A percentile compares a stretch with the other conserved stretches of the same genome.
Evolutionary conservation across 2,113 vertebrate genomes (phyloP).

Genomic region (Lasiurus cinereus): DNA sequence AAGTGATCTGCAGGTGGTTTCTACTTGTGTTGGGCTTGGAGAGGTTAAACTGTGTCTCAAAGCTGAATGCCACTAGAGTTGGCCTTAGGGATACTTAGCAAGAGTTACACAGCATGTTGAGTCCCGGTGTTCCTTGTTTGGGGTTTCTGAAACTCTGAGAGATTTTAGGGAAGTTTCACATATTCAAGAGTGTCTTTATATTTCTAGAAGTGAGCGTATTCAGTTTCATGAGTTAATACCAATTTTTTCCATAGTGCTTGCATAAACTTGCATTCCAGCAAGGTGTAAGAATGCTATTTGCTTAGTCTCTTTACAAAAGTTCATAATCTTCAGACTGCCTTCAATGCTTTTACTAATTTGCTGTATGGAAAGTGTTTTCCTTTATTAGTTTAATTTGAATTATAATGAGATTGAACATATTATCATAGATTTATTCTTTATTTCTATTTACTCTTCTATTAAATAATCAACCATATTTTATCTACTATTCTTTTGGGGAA

Average conservation of each 20-base stretch:
- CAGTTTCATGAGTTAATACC: not conserved
- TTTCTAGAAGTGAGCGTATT: not conserved
- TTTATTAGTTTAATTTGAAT: not conserved
- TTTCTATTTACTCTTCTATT: not conserved
- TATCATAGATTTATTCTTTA: not conserved
- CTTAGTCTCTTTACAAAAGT: not conserved
- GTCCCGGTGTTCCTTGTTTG: not conserved
- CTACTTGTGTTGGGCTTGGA: not conserved
- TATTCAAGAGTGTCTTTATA: not conserved
- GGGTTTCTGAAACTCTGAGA: not conserved
- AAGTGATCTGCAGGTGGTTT: not conserved
- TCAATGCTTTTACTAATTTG: not conserved
- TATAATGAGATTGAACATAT: not conserved
- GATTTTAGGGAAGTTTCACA: not conserved
- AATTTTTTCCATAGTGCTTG: not conserved
- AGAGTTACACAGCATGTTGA: not conserved
- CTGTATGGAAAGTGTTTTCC: not conserved
- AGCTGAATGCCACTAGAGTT: not conserved
- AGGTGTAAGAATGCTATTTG: not conserved
- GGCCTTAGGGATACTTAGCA: not conserved
- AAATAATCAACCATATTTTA: conserved; percentile 18
- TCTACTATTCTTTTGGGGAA: not conserved
- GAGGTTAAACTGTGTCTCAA: not conserved
- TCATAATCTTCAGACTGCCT: not conserved
- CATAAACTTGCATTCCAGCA: not conserved